phyloP scores from a whole-genome alignment of 2,888 invertebrate genomes.

The Agrypnus murinus region DNA sequence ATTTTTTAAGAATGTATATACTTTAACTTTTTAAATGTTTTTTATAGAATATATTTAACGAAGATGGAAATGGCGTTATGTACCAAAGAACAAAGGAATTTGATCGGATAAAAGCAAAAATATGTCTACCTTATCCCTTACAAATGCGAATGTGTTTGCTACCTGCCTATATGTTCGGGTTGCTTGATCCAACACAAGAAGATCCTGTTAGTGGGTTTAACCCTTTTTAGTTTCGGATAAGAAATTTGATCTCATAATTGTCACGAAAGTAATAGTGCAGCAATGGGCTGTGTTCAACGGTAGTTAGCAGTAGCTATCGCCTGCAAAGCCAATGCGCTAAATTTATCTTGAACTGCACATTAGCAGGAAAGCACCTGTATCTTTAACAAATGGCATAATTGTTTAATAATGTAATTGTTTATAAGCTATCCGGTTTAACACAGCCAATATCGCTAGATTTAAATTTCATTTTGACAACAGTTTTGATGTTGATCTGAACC shows the following conservation, averaged over 20 bases:
- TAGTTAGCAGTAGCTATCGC: not conserved
- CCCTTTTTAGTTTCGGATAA: not conserved
- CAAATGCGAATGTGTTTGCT: not conserved
- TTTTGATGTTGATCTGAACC: not conserved
- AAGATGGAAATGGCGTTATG: not conserved
- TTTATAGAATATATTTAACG: not conserved
- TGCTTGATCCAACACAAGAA: not conserved
- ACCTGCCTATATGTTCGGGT: not conserved
- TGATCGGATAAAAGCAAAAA: not conserved
- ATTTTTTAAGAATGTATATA: not conserved
- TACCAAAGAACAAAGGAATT: slow-evolving; percentile 60
- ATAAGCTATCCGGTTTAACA: not conserved
- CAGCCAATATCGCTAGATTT: too few relatives aligned
- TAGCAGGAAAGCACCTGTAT: not conserved
- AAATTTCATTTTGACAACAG: not conserved
- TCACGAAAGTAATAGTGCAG: not conserved
- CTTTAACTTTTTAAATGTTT: not conserved
- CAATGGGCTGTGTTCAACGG: not conserved
- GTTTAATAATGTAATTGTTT: not conserved
- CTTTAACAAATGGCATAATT: not conserved
- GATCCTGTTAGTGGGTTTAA: not conserved
- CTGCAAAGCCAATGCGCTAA: not conserved
- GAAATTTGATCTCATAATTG: not conserved
- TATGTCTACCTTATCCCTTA: not conserved
- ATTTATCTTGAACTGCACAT: too few relatives aligned